A percentile compares a stretch with the other conserved stretches of the same genome.
phyloP scores from a whole-genome alignment of 2,888 invertebrate species.

The Protophormia terraenovae region DNA sequence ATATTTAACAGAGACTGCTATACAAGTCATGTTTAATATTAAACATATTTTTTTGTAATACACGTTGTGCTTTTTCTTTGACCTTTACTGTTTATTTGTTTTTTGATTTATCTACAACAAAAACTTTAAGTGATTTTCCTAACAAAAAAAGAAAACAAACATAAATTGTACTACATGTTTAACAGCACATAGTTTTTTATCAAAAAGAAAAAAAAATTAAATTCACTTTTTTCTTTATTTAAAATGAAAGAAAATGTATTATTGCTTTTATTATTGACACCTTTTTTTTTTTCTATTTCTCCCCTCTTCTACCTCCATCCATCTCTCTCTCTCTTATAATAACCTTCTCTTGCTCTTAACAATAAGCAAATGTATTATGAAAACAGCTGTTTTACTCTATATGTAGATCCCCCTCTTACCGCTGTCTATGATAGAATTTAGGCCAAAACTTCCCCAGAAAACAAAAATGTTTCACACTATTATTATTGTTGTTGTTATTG shows the following conservation, averaged over 20 bases:
- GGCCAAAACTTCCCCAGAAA: slow-evolving; percentile 38
- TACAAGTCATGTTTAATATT: too few species aligned
- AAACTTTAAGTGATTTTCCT: neutral
- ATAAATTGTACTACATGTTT: neutral
- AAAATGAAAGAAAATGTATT: neutral
- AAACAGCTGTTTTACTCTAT: slow-evolving; percentile 4
- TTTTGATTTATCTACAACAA: neutral
- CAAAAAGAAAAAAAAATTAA: neutral
- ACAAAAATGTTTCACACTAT: neutral
- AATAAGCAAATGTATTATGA: neutral
- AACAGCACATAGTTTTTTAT: neutral
- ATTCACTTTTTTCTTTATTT: neutral
- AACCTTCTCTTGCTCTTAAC: neutral
- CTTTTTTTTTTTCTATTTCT: too few species aligned
- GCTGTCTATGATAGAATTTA: neutral
- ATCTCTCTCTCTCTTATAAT: neutral
- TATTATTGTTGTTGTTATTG: neutral
- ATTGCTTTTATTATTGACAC: neutral
- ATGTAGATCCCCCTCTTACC: neutral
- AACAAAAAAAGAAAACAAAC: neutral
- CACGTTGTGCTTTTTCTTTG: neutral
- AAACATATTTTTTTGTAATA: too few species aligned
- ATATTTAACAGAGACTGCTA: too few species aligned
- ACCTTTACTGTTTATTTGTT: neutral
- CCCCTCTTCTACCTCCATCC: too few species aligned